Percentiles rank a stretch among this genome's conserved stretches.
phyloP scores from a whole-genome alignment of 1,140 invertebrate genomes.

The Meloidogyne floridensis region DNA sequence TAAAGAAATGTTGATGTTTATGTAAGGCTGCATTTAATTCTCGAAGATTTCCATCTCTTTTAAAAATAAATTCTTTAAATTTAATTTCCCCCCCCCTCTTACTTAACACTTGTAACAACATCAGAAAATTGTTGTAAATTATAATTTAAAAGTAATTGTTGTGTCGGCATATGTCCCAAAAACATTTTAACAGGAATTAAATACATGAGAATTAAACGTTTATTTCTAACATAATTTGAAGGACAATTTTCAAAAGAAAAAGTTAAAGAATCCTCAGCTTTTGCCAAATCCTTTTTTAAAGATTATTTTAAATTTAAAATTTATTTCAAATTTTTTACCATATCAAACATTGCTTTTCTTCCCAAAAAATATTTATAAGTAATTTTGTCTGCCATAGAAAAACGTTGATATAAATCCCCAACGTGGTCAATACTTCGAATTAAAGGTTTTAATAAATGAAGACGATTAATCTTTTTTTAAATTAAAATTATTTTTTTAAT shows the following conservation, averaged over 20 bases:
- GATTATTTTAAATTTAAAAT: no score
- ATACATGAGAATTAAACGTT: constrained; percentile 89
- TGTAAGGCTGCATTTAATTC: constrained; percentile 82
- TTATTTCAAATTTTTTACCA: background rate
- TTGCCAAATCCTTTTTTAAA: constrained; percentile 9
- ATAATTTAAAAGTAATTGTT: constrained; percentile 80
- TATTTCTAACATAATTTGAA: constrained; percentile 80
- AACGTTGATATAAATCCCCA: constrained; percentile 82
- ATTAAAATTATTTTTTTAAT: constrained; percentile 18
- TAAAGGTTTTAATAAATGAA: constrained; percentile 92
- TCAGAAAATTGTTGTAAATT: constrained; percentile 86
- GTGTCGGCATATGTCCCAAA: constrained; percentile 84
- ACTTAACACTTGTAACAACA: constrained; percentile 68
- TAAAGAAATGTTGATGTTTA: constrained; percentile 86
- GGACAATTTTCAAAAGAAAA: constrained; percentile 91
- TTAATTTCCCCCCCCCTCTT: background rate
- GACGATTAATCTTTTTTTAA: constrained; percentile 75
- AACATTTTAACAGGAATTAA: constrained; percentile 96
- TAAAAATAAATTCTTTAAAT: constrained; percentile 8
- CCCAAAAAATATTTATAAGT: constrained; percentile 92
- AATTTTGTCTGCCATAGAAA: constrained; percentile 79
- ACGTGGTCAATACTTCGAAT: constrained; percentile 88
- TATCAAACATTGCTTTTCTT: constrained; percentile 95
- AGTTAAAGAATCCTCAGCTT: constrained; percentile 87
- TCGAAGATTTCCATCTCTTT: constrained; percentile 79